These are phyloP conservation scores for Suillia variegata DNA, from an alignment of 2,888 invertebrate genomes.

Conservation along the genomic window DNA sequence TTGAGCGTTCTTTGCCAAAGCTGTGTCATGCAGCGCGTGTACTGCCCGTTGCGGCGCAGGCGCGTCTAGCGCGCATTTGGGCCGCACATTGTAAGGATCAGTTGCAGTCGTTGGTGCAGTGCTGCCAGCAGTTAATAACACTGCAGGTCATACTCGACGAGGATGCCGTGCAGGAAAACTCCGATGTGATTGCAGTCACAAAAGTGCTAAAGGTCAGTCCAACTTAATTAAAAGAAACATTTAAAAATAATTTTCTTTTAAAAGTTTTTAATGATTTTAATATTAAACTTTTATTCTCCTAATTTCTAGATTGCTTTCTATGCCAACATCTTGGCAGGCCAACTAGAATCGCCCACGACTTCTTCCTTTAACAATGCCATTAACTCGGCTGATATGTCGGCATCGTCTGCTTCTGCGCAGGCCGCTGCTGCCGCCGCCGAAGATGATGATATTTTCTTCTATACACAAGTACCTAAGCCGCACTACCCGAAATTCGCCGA, in stretches of 20 bases:
- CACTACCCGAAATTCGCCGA: constrained; percentile 60
- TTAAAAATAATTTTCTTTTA: neutral
- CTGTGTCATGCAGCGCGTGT: constrained; percentile 77
- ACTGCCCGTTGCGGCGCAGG: constrained; percentile 76
- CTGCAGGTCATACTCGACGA: constrained; percentile 80
- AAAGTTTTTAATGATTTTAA: neutral
- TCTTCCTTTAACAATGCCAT: constrained; percentile 4
- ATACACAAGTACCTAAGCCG: constrained; percentile 49
- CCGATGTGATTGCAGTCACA: constrained; percentile 81
- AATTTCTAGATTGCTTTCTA: constrained; percentile 76
- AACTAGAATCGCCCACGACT: constrained; percentile 67
- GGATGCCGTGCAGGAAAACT: constrained; percentile 83
- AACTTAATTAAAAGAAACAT: no score
- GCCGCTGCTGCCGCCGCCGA: constrained; percentile 41
- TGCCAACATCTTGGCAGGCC: constrained; percentile 86
- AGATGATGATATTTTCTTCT: constrained; percentile 57
- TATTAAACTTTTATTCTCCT: neutral
- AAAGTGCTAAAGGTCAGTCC: constrained; percentile 79
- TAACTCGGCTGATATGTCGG: neutral
- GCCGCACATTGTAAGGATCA: constrained; percentile 70
- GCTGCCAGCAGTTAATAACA: constrained; percentile 87
- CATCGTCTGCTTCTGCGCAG: constrained; percentile 28
- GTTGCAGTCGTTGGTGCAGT: constrained; percentile 73
- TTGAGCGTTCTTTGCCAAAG: constrained; percentile 81
- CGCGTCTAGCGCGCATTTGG: constrained; percentile 81